Conservation (phyloP, 2,797 vertebrate species). For the Glyptemys insculpta region DNA sequence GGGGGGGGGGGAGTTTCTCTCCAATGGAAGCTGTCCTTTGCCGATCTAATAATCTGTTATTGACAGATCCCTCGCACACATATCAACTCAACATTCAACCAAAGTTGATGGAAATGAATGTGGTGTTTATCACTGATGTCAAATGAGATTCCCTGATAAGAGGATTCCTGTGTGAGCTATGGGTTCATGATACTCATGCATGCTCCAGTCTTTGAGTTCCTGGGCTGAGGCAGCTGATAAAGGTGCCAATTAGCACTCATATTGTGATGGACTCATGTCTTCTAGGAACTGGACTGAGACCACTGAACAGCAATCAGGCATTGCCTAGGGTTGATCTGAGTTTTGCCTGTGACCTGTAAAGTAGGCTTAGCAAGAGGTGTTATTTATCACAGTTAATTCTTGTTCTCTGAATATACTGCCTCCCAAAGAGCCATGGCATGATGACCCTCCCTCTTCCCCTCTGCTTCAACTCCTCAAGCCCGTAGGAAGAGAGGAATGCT, state of each 20-base stretch:
- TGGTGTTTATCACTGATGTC: neutral
- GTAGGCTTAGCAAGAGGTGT: neutral
- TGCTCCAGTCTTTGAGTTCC: neutral
- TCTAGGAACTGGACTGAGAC: neutral
- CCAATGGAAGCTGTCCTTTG: neutral
- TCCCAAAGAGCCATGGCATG: neutral
- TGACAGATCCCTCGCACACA: neutral
- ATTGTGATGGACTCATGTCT: neutral
- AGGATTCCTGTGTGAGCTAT: neutral
- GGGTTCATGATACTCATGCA: neutral
- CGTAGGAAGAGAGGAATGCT: neutral
- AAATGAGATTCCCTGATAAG: neutral
- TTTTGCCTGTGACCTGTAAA: neutral
- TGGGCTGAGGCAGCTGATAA: neutral
- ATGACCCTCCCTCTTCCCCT: neutral
- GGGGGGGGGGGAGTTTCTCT: neutral
- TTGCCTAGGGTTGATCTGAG: neutral
- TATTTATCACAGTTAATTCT: neutral
- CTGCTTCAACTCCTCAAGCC: neutral
- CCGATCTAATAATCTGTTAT: neutral
- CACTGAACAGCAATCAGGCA: fast-evolving
- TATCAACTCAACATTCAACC: neutral
- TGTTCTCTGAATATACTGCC: neutral
- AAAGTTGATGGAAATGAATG: neutral
- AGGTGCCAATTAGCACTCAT: neutral